Evolutionary conservation across 2,113 vertebrate species (phyloP), one percentile per base, ranked within the genome.

Genomic region (Atherinomorus stipes): DNA sequence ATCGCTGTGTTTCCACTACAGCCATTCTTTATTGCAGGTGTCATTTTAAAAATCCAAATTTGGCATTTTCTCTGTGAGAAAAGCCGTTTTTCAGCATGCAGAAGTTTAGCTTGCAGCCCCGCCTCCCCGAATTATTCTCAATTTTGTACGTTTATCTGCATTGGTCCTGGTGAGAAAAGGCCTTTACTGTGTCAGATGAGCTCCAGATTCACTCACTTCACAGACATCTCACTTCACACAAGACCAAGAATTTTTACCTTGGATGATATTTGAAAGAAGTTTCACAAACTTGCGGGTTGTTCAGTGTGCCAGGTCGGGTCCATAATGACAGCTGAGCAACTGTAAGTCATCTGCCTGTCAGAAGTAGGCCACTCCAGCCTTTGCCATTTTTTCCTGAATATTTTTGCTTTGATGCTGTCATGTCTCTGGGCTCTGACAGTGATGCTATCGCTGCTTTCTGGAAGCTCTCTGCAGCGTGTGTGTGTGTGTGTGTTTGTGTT

Each of bases 191-290:
- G 52, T 21, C 34, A 58, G 66, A 47, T 37, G 31, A 28, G 26
- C 23, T 2, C 12, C 7, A 63, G 23, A 31, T 7, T 60, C 21
- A 0, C 18, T 56, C 13, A 10, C 34, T n/a, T 57, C 59, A 31
- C 13, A 5, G n/a, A n/a, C 23, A 67, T 4, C 18, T 56, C 13
- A 10, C 34, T n/a, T 57, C 59, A 31, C 13, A 5, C 52, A 71
- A 60, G 70, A n/a, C n/a, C n/a, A n/a, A n/a, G n/a, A n/a, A n/a
- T 78, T 80, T 75, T 79, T 45, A 61, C 50, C 31, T 80, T 61
- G 47, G 62, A n/a, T 53, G 60, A 54, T 67, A 52, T 66, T 58
- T 19, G 26, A 19, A 22, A 37, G 53, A 69, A 60, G 38, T 81
- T 83, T 76, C 16, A 59, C 28, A 15, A 58, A 54, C 38, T 76